These are phyloP conservation scores for Hycleus phaleratus DNA, from an alignment of 1,140 invertebrate species.

Conservation along the genomic window DNA sequence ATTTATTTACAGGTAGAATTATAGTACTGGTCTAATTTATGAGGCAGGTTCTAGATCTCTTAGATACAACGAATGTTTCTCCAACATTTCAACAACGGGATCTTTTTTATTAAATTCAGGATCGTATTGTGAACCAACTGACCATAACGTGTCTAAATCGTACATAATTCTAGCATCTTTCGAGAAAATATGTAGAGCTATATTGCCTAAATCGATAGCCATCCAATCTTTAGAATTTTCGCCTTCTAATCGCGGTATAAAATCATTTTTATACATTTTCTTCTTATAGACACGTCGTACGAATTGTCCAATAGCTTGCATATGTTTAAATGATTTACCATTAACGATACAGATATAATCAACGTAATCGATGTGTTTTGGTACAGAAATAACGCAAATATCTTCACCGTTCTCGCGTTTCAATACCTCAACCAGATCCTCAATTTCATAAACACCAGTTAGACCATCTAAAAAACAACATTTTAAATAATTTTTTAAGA, in stretches of 20 bases:
- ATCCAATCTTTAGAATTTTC: constrained; percentile 71
- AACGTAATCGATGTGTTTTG: constrained; percentile 61
- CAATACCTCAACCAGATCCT: constrained; percentile 73
- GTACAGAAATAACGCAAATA: constrained; percentile 73
- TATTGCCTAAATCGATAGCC: constrained; percentile 86
- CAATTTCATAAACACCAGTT: constrained; percentile 46
- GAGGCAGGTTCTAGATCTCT: constrained; percentile 49
- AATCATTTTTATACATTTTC: constrained; percentile 58
- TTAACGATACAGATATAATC: constrained; percentile 25
- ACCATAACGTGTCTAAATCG: constrained; percentile 88
- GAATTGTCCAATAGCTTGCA: constrained; percentile 64
- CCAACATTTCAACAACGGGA: constrained; percentile 49
- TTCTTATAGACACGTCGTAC: constrained; percentile 72
- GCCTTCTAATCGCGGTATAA: constrained; percentile 70
- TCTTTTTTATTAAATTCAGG: constrained; percentile 53
- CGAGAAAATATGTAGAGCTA: constrained; percentile 83
- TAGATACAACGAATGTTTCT: constrained; percentile 56
- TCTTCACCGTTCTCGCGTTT: constrained; percentile 68
- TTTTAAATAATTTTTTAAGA: constrained; percentile 7
- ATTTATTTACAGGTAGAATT: too few species aligned
- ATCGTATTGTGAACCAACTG: constrained; percentile 75
- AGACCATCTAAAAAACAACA: constrained; percentile 16
- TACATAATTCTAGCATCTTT: constrained; percentile 59
- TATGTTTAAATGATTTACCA: constrained; percentile 24
- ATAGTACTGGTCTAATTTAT: too few species aligned